These are phyloP conservation scores for Eupithecia tripunctaria DNA, from an alignment of 2,888 invertebrate species.

Conservation along the genomic window DNA sequence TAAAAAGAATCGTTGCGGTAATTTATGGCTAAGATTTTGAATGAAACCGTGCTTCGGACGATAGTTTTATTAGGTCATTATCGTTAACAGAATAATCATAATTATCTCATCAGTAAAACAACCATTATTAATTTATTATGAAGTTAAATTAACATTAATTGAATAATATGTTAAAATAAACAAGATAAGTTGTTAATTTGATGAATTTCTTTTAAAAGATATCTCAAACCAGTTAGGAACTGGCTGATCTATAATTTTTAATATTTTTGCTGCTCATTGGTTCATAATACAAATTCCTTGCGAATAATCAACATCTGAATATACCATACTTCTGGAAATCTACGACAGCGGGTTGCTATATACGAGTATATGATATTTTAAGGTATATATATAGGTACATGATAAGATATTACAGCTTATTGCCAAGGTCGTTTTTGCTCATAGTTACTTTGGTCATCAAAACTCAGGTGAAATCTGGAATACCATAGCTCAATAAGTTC, in stretches of 20 bases:
- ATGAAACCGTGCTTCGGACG: slow-evolving; percentile 30
- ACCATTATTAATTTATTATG: slow-evolving; percentile 22
- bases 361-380: too few relatives aligned
- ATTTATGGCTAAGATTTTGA: slow-evolving; percentile 38
- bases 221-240: not conserved
- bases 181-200: slow-evolving; percentile 3
- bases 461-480: slow-evolving; percentile 41
- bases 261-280: too few relatives aligned
- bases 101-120: slow-evolving; percentile 19
- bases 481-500: slow-evolving; percentile 48
- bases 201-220: not conserved
- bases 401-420: too few relatives aligned
- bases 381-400: too few relatives aligned
- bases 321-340: not conserved
- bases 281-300: too few relatives aligned
- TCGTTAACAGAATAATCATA: slow-evolving; percentile 20
- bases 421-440: not conserved
- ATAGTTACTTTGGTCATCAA: not conserved
- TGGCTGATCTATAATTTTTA: not conserved
- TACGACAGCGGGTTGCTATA: not conserved
- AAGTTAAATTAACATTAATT: slow-evolving; percentile 16
- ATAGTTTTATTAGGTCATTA: slow-evolving; percentile 29
- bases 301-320: too few relatives aligned
- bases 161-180: not conserved
- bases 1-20: slow-evolving; percentile 20